These are phyloP conservation scores for Falco biarmicus DNA, from an alignment of 2,797 vertebrate species.

Conservation along the genomic window DNA sequence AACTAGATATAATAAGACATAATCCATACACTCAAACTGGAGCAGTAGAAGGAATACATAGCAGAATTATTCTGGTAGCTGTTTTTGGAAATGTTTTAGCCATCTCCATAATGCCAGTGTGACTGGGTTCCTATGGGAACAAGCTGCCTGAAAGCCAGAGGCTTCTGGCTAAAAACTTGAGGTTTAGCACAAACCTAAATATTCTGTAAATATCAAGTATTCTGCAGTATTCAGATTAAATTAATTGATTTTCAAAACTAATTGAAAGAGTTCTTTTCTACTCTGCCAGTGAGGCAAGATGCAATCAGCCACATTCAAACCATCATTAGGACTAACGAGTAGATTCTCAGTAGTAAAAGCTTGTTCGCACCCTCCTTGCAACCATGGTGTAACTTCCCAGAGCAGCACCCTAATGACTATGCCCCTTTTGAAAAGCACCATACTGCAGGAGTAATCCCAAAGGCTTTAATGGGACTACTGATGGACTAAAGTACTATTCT, in stretches of 20 bases:
- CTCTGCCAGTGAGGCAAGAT: not conserved
- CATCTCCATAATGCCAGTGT: not conserved
- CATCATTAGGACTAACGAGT: not conserved
- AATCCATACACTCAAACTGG: not conserved
- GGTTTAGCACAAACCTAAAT: not conserved
- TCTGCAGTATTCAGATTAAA: not conserved
- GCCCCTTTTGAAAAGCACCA: not conserved
- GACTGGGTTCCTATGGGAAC: conserved; percentile 58
- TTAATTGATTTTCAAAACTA: not conserved
- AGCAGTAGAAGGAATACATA: not conserved
- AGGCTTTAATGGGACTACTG: not conserved
- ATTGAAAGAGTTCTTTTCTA: not conserved
- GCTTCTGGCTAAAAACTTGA: not conserved
- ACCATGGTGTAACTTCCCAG: not conserved
- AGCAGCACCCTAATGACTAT: not conserved
- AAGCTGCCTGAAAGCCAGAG: not conserved
- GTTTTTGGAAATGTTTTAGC: conserved; percentile 13
- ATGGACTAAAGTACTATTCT: not conserved
- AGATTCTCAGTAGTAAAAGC: not conserved
- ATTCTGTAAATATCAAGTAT: not conserved
- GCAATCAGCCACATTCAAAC: not conserved
- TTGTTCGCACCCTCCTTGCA: not conserved
- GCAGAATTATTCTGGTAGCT: conserved; percentile 27
- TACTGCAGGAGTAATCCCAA: not conserved
- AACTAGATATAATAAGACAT: not conserved